These are phyloP conservation scores for Sialis lutaria DNA, from an alignment of 2,888 invertebrate species.

Conservation along the genomic window DNA sequence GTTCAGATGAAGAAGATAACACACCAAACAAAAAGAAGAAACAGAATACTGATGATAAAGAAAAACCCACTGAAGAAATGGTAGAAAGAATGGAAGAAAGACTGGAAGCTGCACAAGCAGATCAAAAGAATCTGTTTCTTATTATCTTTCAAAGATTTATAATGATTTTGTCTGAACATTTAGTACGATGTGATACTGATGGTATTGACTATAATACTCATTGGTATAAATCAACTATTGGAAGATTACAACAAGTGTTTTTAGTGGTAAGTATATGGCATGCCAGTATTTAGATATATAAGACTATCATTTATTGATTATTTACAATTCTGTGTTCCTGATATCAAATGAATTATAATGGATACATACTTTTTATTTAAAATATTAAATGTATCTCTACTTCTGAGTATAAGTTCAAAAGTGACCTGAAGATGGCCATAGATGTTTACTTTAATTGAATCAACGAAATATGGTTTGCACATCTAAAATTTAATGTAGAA, in stretches of 20 bases:
- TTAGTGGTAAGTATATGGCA: constrained; percentile 49
- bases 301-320: neutral
- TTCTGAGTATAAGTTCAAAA: no score
- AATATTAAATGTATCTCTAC: no score
- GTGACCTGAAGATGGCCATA: no score
- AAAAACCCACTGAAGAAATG: constrained; percentile 60
- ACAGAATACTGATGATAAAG: constrained; percentile 25
- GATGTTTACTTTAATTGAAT: no score
- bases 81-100: constrained; percentile 94
- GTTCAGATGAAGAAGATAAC: constrained; percentile 45
- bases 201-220: constrained; percentile 82
- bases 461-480: no score
- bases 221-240: constrained; percentile 94
- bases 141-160: constrained; percentile 97
- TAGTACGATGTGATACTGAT: constrained; percentile 85
- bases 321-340: no score
- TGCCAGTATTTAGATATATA: no score
- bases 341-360: no score
- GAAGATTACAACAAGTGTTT: constrained; percentile 87
- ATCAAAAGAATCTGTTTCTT: constrained; percentile 90
- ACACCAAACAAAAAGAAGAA: constrained; percentile 28
- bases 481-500: no score
- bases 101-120: constrained; percentile 83
- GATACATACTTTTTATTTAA: no score
- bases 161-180: constrained; percentile 91